These are phyloP conservation scores for Cremastinae sp. DNA, from an alignment of 2,888 invertebrate genomes.

Conservation along the genomic window DNA sequence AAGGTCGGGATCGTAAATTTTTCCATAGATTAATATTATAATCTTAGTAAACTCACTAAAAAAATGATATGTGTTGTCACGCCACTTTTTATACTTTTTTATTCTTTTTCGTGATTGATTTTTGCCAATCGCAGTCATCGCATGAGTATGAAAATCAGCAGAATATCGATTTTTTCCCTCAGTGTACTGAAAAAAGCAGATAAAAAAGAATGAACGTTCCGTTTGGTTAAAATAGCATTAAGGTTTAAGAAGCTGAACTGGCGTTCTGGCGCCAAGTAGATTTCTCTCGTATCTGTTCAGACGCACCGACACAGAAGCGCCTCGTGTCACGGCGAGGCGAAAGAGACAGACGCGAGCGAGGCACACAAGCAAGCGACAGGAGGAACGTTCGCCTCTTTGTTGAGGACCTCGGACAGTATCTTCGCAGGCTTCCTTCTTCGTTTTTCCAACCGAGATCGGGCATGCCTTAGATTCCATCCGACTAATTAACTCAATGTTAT, in stretches of 20 bases:
- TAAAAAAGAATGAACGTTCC: constrained; percentile 20
- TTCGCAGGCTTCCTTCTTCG: constrained; percentile 40
- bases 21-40: too few relatives aligned
- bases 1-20: too few relatives aligned
- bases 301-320: constrained; percentile 35
- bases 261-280: constrained; percentile 76
- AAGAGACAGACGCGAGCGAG: background rate
- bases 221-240: constrained; percentile 18
- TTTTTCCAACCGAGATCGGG: constrained; percentile 56
- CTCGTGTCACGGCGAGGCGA: constrained; percentile 20
- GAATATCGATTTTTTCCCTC: too few relatives aligned
- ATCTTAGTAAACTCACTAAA: too few relatives aligned
- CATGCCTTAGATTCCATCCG: constrained; percentile 77
- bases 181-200: constrained; percentile 27
- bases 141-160: too few relatives aligned
- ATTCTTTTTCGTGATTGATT: too few relatives aligned
- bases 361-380: background rate
- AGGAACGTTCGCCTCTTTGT: constrained; percentile 56
- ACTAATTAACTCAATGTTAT: constrained; percentile 79
- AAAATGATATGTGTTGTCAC: too few relatives aligned
- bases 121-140: too few relatives aligned
- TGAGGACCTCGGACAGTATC: constrained; percentile 37
- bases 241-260: constrained; percentile 65
- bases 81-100: too few relatives aligned
- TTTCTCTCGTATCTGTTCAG: constrained; percentile 70